Evolutionary conservation across 2,797 vertebrate species (phyloP), one percentile per base, ranked within the genome.

Genomic region (Phataginus tricuspis): DNA sequence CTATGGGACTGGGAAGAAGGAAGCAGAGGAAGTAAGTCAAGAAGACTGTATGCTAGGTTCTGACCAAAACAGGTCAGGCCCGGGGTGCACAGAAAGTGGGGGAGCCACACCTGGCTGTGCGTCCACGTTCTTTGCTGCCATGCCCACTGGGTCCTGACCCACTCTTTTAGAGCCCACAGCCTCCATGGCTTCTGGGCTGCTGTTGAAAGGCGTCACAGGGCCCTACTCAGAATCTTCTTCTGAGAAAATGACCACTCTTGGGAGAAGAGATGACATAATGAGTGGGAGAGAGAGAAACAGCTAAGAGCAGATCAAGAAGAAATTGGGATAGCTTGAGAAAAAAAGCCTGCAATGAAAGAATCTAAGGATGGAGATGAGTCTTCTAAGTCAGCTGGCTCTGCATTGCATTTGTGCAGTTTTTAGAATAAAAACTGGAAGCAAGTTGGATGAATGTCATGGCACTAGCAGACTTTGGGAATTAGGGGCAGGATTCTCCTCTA

Each of bases 401-500:
- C 19, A 23, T 87, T 78, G 37, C 57, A 19, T 95, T 69, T 75
- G 49, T 45, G 34, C 80, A 64, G 42, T 51, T 87, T 96, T 85
- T 64, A 83, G 88, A 92, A 91, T 79, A 88, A 94, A 94, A 92
- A 31, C 29, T 18, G 11, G 61, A 69, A 93, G 34, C 42, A 55
- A 71, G 69, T 74, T 87, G 64, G 64, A 61, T 31, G 75, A 71
- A 18, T 75, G 51, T 66, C 51, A 72, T 19, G 55, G 29, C 14
- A 55, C 45, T 2, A 15, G 16, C 55, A 25, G 51, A 57, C 45
- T 57, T 85, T 82, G 51, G 57, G 61, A 96, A 57, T 83, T 59
- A 18, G 16, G 68, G 72, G 51, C 89, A 79, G 88, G 72, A 84
- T 93, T 91, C 45, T 88, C 53, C 37, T 93, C 86, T 94, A 91